Percentiles rank a stretch among this genome's conserved stretches.
These are phyloP conservation scores for Stigmatopora nigra DNA, from an alignment of 2,113 vertebrate species.

Conservation along the genomic window DNA sequence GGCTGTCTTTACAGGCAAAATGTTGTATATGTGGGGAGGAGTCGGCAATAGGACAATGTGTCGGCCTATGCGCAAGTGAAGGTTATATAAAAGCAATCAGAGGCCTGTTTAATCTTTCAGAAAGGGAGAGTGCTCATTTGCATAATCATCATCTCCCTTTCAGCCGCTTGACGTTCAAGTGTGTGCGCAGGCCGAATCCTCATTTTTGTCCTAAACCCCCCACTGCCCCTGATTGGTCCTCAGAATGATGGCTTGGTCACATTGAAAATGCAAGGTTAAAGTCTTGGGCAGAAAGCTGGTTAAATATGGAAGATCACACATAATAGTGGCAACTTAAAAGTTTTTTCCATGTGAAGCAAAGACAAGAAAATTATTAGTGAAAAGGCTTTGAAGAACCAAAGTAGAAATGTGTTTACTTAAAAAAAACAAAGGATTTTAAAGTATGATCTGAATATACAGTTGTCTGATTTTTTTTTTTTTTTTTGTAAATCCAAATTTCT, in stretches of 20 bases:
- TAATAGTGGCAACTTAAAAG: not conserved
- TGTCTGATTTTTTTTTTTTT: no score
- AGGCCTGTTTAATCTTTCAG: constrained; percentile 67
- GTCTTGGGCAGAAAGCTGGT: not conserved
- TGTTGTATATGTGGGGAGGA: constrained; percentile 21
- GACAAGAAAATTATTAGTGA: not conserved
- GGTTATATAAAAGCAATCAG: constrained; percentile 68
- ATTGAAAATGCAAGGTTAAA: not conserved
- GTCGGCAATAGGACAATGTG: not conserved
- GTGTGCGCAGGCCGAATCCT: constrained; percentile 3
- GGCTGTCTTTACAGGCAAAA: constrained; percentile 14
- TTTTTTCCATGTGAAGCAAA: not conserved
- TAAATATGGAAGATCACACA: not conserved
- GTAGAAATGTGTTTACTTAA: not conserved
- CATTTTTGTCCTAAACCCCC: constrained; percentile 4
- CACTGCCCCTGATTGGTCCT: constrained; percentile 8
- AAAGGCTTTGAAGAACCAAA: not conserved
- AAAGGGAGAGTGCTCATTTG: constrained; percentile 60
- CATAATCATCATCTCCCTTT: constrained; percentile 66
- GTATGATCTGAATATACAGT: no score
- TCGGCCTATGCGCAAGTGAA: constrained; percentile 37
- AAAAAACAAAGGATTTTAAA: not conserved
- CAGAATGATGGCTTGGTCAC: not conserved
- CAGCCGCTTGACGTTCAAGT: not conserved
- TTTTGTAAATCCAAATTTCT: no score